phyloP scores from a whole-genome alignment of 2,888 invertebrate species.

The Rotaria sp. region DNA sequence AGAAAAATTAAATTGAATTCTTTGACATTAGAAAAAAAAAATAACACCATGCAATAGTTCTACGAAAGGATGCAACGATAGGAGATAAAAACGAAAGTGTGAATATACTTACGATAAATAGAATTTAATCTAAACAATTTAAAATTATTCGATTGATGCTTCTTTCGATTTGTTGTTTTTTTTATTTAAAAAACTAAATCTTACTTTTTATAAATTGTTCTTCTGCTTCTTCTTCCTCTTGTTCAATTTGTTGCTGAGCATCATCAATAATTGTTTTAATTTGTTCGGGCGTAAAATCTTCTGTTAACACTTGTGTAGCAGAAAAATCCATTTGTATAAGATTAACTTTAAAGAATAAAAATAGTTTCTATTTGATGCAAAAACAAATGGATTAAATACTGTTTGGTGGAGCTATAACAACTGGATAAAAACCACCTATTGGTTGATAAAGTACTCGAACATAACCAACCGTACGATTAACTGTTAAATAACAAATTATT shows the following conservation, averaged over 20 bases:
- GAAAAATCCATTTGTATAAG: constrained; percentile 40
- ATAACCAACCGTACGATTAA: constrained; percentile 48
- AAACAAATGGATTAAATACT: not conserved
- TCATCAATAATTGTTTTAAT: constrained; percentile 38
- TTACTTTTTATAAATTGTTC: constrained; percentile 32
- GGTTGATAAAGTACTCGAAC: constrained; percentile 50
- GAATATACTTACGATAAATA: too few species aligned
- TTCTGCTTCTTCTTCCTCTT: too few species aligned
- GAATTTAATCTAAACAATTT: too few species aligned
- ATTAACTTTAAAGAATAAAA: not conserved
- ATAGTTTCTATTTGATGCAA: too few species aligned
- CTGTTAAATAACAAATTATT: constrained; percentile 50
- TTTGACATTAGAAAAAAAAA: not conserved
- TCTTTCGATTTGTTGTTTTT: too few species aligned
- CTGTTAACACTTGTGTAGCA: constrained; percentile 26
- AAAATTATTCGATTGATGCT: too few species aligned
- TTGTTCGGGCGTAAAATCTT: constrained; percentile 41
- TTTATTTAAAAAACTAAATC: not conserved
- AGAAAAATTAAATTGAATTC: not conserved
- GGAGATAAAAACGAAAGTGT: not conserved
- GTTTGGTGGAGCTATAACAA: constrained; percentile 44
- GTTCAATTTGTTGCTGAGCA: constrained; percentile 38
- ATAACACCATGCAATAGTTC: not conserved
- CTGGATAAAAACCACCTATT: constrained; percentile 50
- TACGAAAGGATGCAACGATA: not conserved